Evolutionary conservation across 2,888 invertebrate species (phyloP), one percentile per base, ranked within the genome.

Genomic region (Cantharis rustica): DNA sequence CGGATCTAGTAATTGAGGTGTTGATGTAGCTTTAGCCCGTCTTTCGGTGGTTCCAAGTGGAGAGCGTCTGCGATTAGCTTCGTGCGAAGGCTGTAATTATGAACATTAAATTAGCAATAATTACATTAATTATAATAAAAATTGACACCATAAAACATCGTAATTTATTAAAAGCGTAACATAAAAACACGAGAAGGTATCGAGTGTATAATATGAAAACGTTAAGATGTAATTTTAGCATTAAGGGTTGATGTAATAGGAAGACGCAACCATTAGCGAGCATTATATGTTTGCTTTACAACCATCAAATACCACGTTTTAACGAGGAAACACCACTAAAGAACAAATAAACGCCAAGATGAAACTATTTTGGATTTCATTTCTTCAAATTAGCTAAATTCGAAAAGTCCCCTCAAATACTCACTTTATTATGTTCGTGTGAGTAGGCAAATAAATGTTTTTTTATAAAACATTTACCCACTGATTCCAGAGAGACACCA

Each of bases 1-100:
- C 17, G 83, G 83, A 77, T 88, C 88, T 76, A 87, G 79, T 76
- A 88, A 84, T 81, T 88, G 87, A 68, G 88, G 88, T 47, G 88
- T 88, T 31, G 88, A 88, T 68, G 86, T 84, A 26, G 86, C 85
- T 79, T 86, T 86, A 63, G 86, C 85, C 75, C 85, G 82, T 73
- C 86, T 80, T 61, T 81, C 81, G n/a, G 82, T 83, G 77, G 82
- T 83, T 69, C 84, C 84, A 75, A 87, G 70, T 70, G 87, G 87
- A 69, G 88, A 88, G 68, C 87, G 83, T 23, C 85, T 84, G 17
- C 87, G 85, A 75, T 84, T 84, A 63, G 84, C 83, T 78, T 88
- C 88, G 79, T 88, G 88, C 68, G 87, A 80, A 26, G 88, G 88
- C 88, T 88, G 85, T 61, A 84, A 81, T 27, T 11, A 73, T n/a